Evolutionary conservation across 2,113 vertebrate species (phyloP).

Genomic region (Crypturellus undulatus): DNA sequence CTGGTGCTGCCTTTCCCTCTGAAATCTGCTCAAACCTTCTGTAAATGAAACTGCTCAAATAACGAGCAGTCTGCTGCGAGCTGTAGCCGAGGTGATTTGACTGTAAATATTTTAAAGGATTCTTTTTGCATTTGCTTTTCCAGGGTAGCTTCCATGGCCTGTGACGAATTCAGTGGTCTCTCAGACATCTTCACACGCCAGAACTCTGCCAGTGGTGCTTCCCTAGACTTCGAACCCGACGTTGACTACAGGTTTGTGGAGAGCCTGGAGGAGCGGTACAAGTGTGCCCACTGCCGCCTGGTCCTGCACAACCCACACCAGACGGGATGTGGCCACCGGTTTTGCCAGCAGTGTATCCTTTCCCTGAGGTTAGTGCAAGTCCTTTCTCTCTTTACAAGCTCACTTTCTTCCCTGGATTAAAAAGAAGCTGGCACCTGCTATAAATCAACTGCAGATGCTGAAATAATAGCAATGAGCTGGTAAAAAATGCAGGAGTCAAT

Average conservation of each 20-base stretch:
- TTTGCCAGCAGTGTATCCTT: conserved; percentile 85
- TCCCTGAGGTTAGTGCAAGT: conserved; percentile 78
- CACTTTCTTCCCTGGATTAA: neutral
- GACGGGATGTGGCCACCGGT: conserved; percentile 89
- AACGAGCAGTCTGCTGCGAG: neutral
- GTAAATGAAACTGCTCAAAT: neutral
- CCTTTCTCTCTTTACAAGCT: fast-evolving
- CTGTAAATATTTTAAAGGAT: neutral
- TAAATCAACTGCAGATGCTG: neutral
- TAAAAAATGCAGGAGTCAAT: neutral
- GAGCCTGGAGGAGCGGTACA: conserved; percentile 82
- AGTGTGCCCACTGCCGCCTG: conserved; percentile 80
- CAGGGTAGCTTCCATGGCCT: conserved; percentile 74
- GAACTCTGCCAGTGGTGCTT: conserved; percentile 74
- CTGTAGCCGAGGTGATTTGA: fast-evolving
- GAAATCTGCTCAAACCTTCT: neutral
- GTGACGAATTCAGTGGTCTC: conserved; percentile 64
- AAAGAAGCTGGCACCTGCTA: fast-evolving
- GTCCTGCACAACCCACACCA: conserved; percentile 89
- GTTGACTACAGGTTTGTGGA: conserved; percentile 80
- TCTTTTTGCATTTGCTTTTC: neutral
- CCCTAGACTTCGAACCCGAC: conserved; percentile 82
- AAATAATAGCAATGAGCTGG: fast-evolving
- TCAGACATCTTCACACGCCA: conserved; percentile 70
- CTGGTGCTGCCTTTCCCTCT: neutral